A percentile compares a stretch with the other conserved stretches of the same genome.
These are phyloP conservation scores for Phaonia tiefii DNA, from an alignment of 2,888 invertebrate genomes.

Conservation along the genomic window DNA sequence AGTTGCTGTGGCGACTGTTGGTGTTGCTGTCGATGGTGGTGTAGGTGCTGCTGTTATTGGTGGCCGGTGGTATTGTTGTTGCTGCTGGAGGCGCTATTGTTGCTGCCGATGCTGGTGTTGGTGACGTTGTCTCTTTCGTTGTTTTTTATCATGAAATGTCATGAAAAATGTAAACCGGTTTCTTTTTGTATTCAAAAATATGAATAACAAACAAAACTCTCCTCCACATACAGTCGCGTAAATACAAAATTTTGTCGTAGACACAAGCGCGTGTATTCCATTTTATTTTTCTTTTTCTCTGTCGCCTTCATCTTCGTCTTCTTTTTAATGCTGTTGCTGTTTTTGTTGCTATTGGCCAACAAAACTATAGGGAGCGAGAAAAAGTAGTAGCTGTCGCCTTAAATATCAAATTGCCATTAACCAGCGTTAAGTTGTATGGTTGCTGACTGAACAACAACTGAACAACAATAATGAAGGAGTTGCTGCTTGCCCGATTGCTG, in stretches of 20 bases:
- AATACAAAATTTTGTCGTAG: too few relatives aligned
- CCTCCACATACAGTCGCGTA: too few relatives aligned
- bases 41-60: neutral
- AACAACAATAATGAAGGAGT: neutral
- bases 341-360: neutral
- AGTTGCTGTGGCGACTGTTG: neutral
- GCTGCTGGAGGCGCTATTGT: neutral
- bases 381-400: constrained; percentile 45
- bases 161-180: constrained; percentile 46
- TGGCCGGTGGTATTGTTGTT: neutral
- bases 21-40: neutral
- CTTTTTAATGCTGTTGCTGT: neutral
- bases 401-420: constrained; percentile 62
- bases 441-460: neutral
- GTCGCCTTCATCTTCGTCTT: neutral
- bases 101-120: neutral
- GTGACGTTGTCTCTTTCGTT: neutral
- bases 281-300: neutral
- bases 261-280: constrained; percentile 2
- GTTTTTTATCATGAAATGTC: constrained; percentile 9
- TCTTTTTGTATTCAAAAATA: neutral
- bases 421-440: neutral
- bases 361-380: neutral
- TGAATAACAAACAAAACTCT: neutral
- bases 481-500: constrained; percentile 32